Conservation (phyloP, 2,888 invertebrate genomes). For the Willowsia nigromaculata region DNA sequence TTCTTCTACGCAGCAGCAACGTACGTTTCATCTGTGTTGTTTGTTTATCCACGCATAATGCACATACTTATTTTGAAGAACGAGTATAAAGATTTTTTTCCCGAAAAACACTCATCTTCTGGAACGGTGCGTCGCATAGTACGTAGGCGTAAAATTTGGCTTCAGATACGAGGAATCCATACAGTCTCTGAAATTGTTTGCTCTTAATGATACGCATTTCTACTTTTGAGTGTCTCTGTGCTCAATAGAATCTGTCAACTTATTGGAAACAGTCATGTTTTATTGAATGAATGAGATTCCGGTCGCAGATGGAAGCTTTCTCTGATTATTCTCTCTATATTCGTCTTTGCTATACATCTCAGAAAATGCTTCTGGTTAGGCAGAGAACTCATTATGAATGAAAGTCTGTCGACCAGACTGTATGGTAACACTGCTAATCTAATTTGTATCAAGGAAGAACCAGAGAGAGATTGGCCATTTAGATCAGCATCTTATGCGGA, state of each 20-base stretch:
- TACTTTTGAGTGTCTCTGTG: background rate
- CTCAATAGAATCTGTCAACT: conserved; percentile 37
- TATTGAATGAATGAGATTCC: conserved; percentile 72
- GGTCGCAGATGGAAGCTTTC: background rate
- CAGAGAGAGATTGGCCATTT: background rate
- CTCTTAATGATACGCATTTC: conserved; percentile 38
- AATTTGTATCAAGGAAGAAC: background rate
- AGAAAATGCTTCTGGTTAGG: conserved; percentile 30
- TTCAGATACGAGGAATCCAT: background rate
- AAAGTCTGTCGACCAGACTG: conserved; percentile 28
- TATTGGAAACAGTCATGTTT: conserved; percentile 54
- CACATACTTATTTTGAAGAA: conserved; percentile 26
- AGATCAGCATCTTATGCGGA: conserved; percentile 38
- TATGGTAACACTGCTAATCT: conserved; percentile 25
- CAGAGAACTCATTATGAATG: conserved; percentile 13
- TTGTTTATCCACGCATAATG: background rate
- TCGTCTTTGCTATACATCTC: too few relatives aligned
- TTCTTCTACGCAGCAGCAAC: background rate
- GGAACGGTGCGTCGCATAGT: conserved; percentile 42
- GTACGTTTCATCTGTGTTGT: conserved; percentile 9
- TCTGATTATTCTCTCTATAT: background rate
- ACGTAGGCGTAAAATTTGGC: conserved; percentile 57
- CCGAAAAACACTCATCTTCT: conserved; percentile 16
- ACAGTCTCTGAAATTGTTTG: conserved; percentile 21
- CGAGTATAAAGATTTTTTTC: conserved; percentile 31